These are phyloP conservation scores for Miichthys miiuy DNA, from an alignment of 2,797 vertebrate genomes.

Conservation along the genomic window DNA sequence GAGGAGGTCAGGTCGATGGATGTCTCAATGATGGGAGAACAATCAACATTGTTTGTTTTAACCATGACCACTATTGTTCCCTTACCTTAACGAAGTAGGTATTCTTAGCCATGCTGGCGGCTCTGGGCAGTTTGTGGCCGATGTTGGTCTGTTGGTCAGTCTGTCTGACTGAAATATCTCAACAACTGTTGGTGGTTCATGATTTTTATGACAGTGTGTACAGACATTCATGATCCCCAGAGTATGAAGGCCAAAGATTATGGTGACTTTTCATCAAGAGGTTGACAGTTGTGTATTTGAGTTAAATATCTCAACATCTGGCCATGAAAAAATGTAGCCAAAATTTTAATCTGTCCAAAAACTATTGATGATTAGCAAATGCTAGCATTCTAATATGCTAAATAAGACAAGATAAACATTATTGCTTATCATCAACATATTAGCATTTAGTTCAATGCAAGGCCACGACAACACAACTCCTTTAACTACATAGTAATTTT, in stretches of 20 bases:
- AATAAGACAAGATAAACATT: not conserved
- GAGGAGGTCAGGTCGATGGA: constrained; percentile 1
- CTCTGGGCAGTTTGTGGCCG: not conserved
- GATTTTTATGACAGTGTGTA: not conserved
- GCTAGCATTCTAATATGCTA: not conserved
- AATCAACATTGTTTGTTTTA: constrained; percentile 7
- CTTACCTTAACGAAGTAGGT: not conserved
- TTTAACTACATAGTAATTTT: not conserved
- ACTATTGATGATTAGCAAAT: not conserved
- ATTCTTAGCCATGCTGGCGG: not conserved
- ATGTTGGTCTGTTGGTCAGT: not conserved
- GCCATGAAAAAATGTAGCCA: too few relatives aligned
- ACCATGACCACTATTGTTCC: constrained; percentile 8
- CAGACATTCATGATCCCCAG: not conserved
- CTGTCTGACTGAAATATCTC: constrained; percentile 7
- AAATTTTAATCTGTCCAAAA: too few relatives aligned
- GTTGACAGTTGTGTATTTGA: not conserved
- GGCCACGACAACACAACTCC: not conserved
- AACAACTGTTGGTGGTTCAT: not conserved
- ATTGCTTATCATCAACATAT: not conserved
- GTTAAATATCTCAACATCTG: not conserved
- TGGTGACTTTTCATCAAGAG: too few relatives aligned
- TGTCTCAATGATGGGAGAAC: constrained; percentile 7
- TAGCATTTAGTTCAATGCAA: not conserved
- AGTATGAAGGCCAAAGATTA: not conserved